phyloP scores from a whole-genome alignment of 2,113 vertebrate genomes.

The Dromiciops gliroides region DNA sequence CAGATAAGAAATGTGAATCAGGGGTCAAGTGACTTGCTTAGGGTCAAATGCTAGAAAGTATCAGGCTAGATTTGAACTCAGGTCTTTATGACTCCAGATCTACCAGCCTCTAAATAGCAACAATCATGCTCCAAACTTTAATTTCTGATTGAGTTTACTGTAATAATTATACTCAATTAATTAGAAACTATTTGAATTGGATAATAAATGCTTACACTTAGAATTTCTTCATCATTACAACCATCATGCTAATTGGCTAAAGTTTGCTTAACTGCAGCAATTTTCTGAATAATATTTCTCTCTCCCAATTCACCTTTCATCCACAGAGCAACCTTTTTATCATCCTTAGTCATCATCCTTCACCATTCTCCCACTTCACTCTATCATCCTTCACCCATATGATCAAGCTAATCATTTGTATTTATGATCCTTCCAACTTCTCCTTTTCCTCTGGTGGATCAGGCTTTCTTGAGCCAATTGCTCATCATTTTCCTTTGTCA shows the following conservation, averaged over 20 bases:
- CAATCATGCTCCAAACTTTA: not conserved
- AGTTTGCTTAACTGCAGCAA: not conserved
- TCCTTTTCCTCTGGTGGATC: not conserved
- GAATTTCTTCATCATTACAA: not conserved
- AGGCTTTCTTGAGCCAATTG: not conserved
- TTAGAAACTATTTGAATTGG: not conserved
- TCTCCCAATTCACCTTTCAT: not conserved
- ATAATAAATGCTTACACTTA: not conserved
- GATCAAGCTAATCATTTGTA: not conserved
- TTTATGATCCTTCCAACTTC: not conserved
- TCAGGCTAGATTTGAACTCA: not conserved
- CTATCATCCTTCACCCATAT: not conserved
- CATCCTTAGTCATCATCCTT: not conserved
- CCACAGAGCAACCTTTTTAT: not conserved
- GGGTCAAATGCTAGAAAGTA: not conserved
- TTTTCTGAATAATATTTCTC: not conserved
- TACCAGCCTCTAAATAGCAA: not conserved
- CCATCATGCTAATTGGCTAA: not conserved
- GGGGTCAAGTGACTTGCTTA: not conserved
- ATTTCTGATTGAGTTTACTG: not conserved
- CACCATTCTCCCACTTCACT: not conserved
- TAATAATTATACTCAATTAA: not conserved
- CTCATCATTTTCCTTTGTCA: not conserved
- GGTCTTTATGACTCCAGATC: not conserved
- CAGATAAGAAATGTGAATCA: not conserved